Percentiles rank a stretch among this genome's conserved stretches.
phyloP scores from a whole-genome alignment of 2,113 vertebrate genomes.

The Hirundichthys speculiger region DNA sequence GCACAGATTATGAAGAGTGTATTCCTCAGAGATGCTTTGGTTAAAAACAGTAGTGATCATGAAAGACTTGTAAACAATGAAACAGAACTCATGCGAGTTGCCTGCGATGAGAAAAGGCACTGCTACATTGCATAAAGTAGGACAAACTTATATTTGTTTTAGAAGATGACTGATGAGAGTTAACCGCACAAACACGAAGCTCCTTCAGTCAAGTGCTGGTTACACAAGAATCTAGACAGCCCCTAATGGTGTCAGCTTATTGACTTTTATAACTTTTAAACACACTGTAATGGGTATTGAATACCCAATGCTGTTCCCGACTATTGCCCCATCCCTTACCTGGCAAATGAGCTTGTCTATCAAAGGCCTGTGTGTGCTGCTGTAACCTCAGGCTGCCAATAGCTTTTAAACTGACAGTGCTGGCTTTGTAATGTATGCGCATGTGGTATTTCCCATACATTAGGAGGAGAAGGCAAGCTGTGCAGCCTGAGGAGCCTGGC shows the following conservation, averaged over 20 bases:
- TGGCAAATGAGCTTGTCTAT: slow-evolving; percentile 25
- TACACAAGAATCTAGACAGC: not conserved
- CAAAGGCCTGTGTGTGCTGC: slow-evolving; percentile 40
- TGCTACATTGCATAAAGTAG: not conserved
- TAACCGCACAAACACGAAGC: not conserved
- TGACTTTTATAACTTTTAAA: too few species aligned
- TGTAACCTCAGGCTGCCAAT: slow-evolving; percentile 30
- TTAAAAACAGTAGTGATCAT: slow-evolving; percentile 4
- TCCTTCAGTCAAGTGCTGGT: slow-evolving; percentile 19
- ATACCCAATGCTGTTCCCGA: slow-evolving; percentile 8
- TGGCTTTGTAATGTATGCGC: slow-evolving; percentile 46
- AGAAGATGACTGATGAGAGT: slow-evolving; percentile 3
- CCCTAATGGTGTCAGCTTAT: too few species aligned
- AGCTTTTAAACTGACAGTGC: slow-evolving; percentile 33
- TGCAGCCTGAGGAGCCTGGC: slow-evolving; percentile 26
- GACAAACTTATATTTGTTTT: not conserved
- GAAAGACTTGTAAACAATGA: slow-evolving; percentile 15
- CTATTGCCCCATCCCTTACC: not conserved
- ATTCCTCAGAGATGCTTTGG: slow-evolving; percentile 34
- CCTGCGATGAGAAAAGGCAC: slow-evolving; percentile 20
- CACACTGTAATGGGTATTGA: not conserved
- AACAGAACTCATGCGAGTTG: slow-evolving; percentile 8
- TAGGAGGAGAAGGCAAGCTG: slow-evolving; percentile 54
- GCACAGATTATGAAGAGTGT: slow-evolving; percentile 22
- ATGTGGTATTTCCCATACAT: slow-evolving; percentile 62